These are phyloP conservation scores for Drosophila gaucha DNA, from an alignment of 2,888 invertebrate species.

Conservation along the genomic window DNA sequence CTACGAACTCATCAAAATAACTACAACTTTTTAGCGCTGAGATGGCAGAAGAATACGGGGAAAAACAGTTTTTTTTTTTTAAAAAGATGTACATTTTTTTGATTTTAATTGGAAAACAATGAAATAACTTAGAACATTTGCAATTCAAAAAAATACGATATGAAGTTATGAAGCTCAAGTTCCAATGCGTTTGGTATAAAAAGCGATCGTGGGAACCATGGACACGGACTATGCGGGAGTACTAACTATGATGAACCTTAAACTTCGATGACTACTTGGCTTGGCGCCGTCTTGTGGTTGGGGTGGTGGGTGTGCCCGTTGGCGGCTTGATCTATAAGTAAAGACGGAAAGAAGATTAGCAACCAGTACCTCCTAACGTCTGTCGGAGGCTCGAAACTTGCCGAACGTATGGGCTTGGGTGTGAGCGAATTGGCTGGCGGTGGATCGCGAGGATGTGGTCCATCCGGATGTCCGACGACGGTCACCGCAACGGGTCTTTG, in stretches of 20 bases:
- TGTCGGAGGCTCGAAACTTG: constrained; percentile 25
- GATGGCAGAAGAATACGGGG: background rate
- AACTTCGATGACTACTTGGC: constrained; percentile 63
- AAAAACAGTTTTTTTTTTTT: background rate
- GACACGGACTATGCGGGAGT: constrained; percentile 5
- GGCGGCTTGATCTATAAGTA: constrained; percentile 82
- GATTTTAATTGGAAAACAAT: constrained; percentile 29
- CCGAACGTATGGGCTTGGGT: constrained; percentile 83
- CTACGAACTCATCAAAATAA: background rate
- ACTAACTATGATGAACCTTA: constrained; percentile 56
- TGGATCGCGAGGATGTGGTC: constrained; percentile 81
- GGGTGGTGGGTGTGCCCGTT: constrained; percentile 82
- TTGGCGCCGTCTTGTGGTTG: constrained; percentile 79
- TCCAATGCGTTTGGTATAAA: too few species aligned
- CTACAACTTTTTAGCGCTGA: too few species aligned
- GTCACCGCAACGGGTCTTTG: constrained; percentile 86
- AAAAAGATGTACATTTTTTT: constrained; percentile 47
- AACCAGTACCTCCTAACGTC: background rate
- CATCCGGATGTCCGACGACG: constrained; percentile 82
- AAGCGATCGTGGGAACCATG: constrained; percentile 6
- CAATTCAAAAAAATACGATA: constrained; percentile 15
- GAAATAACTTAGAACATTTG: constrained; percentile 27
- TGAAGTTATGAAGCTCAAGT: constrained; percentile 28
- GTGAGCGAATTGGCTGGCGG: constrained; percentile 82
- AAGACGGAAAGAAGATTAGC: background rate